Evolutionary conservation across 1,140 invertebrate species (phyloP), one percentile per base, ranked within the genome.

Genomic region (Drosophila aff.): DNA sequence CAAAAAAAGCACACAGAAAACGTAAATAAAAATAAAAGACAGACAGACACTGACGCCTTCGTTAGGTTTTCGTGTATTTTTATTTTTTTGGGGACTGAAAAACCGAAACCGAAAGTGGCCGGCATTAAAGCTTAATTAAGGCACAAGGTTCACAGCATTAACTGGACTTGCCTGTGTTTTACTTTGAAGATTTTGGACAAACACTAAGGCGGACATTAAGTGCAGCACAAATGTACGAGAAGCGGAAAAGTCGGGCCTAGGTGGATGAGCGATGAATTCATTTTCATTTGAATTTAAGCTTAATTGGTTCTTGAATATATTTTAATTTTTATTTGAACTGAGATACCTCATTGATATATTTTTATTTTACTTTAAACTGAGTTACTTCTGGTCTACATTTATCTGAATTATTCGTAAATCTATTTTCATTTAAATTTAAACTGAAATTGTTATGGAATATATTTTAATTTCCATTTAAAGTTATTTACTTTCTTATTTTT

Each of bases 51-150:
- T 36, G 66, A 67, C 64, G 40, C 63, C 66, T 64, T 69, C 60
- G 66, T 65, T 68, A 13, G 60, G 16, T 36, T 36, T 53, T 53
- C 21, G 18, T 55, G 11, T 36, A 46, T 46, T 46, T 23, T 53
- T 53, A 7, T 23, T 47, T 47, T 47, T 31, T n/a, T 23, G n/a
- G 57, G 21, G 16, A 66, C 31, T 33, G 47, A 41, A 47, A 13
- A 36, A 26, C 21, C 58, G 71, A 77, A 77, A 77, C 74, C 50
- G 63, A 77, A 77, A 77, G 73, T 77, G 65, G 58, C 16, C 52
- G 76, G 57, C 76, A 79, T 79, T 79, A 71, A 79, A 79, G 57
- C 53, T 72, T 78, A 79, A 79, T 79, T 71, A 79, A 79, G 53
- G 58, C 65, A 79, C 66, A 78, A 79, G 76, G 76, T 79, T 78